phyloP scores from a whole-genome alignment of 2,888 invertebrate genomes.

The Tachina grossa region DNA sequence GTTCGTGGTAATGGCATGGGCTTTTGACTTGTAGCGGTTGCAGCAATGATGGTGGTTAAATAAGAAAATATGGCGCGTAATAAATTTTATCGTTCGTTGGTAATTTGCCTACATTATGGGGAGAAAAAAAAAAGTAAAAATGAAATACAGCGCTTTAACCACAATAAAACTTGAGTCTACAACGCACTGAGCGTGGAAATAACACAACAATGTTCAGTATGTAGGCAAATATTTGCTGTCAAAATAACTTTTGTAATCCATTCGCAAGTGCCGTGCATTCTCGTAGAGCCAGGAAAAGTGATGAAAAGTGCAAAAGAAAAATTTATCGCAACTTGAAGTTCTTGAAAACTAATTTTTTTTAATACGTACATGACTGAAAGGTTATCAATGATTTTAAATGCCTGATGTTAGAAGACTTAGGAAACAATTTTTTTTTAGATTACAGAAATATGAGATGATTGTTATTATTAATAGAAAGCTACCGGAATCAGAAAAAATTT shows the following conservation, averaged over 20 bases:
- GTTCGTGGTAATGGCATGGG: neutral
- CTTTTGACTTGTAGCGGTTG: slow-evolving; percentile 35
- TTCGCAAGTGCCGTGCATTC: neutral
- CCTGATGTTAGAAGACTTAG: neutral
- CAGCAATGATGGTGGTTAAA: slow-evolving; percentile 45
- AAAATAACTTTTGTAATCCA: neutral
- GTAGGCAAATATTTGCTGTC: slow-evolving; percentile 15
- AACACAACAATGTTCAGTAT: neutral
- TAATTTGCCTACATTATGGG: slow-evolving; percentile 70
- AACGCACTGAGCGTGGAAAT: slow-evolving; percentile 10
- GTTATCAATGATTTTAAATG: neutral
- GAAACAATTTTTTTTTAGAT: too few species aligned
- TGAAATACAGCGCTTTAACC: slow-evolving; percentile 16
- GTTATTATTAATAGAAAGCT: too few species aligned
- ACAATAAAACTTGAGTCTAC: slow-evolving; percentile 31
- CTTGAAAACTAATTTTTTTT: neutral
- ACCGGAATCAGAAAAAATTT: too few species aligned
- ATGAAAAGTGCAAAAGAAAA: neutral
- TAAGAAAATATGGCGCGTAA: slow-evolving; percentile 56
- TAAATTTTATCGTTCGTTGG: slow-evolving; percentile 57
- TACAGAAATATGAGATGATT: too few species aligned
- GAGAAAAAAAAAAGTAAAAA: slow-evolving; percentile 9
- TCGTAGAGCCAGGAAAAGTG: neutral
- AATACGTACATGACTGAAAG: neutral
- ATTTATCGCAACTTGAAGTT: neutral